Base-by-base conservation (phyloP, 2,113 vertebrate species). In the Pterocles orientalis region DNA sequence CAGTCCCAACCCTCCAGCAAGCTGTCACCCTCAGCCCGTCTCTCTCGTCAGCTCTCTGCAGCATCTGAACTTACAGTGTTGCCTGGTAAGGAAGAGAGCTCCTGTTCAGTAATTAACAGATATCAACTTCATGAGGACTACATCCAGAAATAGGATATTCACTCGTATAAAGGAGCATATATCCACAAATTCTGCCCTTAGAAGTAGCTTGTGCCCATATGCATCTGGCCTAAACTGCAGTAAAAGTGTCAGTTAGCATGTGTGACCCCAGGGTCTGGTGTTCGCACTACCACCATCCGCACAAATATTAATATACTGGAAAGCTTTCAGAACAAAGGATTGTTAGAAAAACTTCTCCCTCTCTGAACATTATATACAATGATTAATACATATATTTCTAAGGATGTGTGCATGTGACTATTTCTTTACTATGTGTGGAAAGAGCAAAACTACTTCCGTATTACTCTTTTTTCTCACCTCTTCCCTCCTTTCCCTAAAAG, bases 21-120 rank as follows among this genome's bases (percentile, higher is more conserved):
- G 41, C 64, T 83, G 18, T 23, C 60, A 39, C 41, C 28, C 70
- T 70, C 68, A 43, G 66, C 29, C n/a, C 4, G 0, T 25, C 57
- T 41, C 76, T 15, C 6, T 13, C 45, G 0, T 18, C 75, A 47
- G 79, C 25, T 58, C 69, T 33, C 19, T 14, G 34, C 79, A 85
- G 68, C 71, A 80, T 28, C 54, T 17, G 2, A 48, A 43, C 54
- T 64, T 18, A 12, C 12, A 73, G 65, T 0, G 0, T 0, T n/a
- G 47, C 62, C 84, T 23, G n/a, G 24, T 24, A 58, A 72, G 56
- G 56, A 81, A 77, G 11, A 56, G 31, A 34, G 41, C 36, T 77
- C 24, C 62, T 65, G 58, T 28, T 72, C 79, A 54, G 62, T 26
- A 82, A 57, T 23, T 77, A 66, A 60, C 39, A 73, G 45, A 45